Evolutionary conservation across 2,888 invertebrate species (phyloP), one percentile per base, ranked within the genome.

Genomic region (Rapana venosa): DNA sequence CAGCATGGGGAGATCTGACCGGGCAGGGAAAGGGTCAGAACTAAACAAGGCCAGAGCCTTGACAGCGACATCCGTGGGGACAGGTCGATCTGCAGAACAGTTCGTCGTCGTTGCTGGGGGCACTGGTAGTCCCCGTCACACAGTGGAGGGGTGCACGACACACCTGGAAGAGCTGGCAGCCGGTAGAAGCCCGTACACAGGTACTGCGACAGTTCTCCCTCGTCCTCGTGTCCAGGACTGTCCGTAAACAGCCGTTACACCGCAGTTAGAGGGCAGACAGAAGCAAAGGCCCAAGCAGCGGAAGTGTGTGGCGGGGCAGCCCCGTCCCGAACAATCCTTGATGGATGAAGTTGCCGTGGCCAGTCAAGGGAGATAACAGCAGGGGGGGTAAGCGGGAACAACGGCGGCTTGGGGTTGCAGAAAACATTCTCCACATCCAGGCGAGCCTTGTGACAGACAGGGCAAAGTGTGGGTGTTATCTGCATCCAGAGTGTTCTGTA

Each of bases 381-480:
- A 0, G 90, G 91, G 30, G 90, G 30, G 89, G 89, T 35, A 89
- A 32, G 66, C 89, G 89, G 89, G n/a, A n/a, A 89, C 47, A n/a
- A 85, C 85, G 32, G 84, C 89, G 26, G 89, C 66, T 15, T 32
- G 70, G 17, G 90, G 85, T 35, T 58, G 83, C 5, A 85, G 74
- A 47, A 85, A 89, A 61, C 91, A 91, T 90, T 89, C 47, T 91
- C 88, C 86, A 95, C 95, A 91, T 95, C 95, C 15, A 92, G 92
- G 20, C 93, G 93, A n/a, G 70, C 94, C 94, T 0, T 83, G 81
- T n/a, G n/a, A 87, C 6, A 32, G 22, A 61, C 22, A 61, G 47
- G 47, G 47, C 47, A 47, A 47, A 5, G 47, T 47, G 47, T 47
- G 8, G 47, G 47, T 47, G 47, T n/a, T n/a, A n/a, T n/a, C n/a